Evolutionary conservation across 2,113 vertebrate species (phyloP).

Genomic region (Vireo altiloquus): DNA sequence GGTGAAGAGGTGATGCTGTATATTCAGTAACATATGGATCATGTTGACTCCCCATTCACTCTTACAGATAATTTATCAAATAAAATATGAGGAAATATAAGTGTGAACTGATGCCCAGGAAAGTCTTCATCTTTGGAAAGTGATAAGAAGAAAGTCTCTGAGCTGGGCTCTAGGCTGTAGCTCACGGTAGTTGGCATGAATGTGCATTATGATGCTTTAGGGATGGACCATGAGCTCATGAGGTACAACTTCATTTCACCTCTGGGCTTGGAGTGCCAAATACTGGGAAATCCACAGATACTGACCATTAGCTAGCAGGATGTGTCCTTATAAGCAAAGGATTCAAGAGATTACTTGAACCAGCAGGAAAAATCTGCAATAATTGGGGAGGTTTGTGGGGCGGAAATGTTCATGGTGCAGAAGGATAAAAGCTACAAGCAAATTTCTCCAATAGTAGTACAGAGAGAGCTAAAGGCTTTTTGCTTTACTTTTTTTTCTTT

Average conservation of each 20-base stretch:
- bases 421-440: not conserved
- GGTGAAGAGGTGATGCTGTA: not conserved
- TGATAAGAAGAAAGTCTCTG: not conserved
- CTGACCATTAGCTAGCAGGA: not conserved
- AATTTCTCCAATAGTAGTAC: not conserved
- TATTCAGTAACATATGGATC: not conserved
- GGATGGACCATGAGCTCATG: not conserved
- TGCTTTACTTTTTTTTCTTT: not conserved
- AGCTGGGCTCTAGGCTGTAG: not conserved
- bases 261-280: not conserved
- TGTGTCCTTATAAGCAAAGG: not conserved
- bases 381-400: accelerated
- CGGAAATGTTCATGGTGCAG: not conserved
- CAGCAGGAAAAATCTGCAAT: not conserved
- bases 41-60: not conserved
- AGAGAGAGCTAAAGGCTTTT: not conserved
- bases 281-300: not conserved
- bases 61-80: not conserved
- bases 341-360: not conserved
- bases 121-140: not conserved
- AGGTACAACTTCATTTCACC: not conserved
- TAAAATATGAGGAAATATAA: not conserved
- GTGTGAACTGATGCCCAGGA: not conserved
- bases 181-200: not conserved
- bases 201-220: not conserved